Conservation (phyloP, 2,797 vertebrate species). For the Leptoclinus maculatus region DNA sequence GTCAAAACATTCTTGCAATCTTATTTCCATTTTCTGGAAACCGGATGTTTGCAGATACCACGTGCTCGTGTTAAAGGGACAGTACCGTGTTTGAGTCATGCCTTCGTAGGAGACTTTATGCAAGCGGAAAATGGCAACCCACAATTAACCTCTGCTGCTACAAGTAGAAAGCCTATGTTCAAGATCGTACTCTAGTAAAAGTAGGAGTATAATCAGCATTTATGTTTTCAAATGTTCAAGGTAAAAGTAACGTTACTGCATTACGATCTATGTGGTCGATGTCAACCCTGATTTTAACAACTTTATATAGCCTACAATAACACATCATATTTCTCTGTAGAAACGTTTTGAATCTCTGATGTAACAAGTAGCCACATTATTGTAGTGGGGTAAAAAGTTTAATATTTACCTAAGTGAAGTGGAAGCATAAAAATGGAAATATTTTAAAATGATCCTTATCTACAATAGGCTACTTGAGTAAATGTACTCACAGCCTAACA, state of each 20-base stretch:
- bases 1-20: constrained; percentile 34
- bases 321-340: neutral
- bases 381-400: neutral
- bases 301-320: neutral
- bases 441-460: neutral
- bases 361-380: neutral
- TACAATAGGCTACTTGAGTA: neutral
- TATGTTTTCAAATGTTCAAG: neutral
- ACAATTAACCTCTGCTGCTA: neutral
- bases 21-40: constrained; percentile 52
- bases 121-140: neutral
- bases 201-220: neutral
- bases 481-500: neutral
- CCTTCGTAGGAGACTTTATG: too few relatives aligned
- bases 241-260: neutral
- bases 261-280: neutral
- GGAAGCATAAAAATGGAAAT: neutral
- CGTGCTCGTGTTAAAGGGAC: constrained; percentile 78
- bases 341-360: neutral
- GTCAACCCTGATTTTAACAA: neutral
- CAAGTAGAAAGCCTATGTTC: neutral
- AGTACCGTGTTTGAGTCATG: constrained; percentile 10
- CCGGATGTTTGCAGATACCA: constrained; percentile 77
- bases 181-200: neutral
- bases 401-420: neutral